Conservation (phyloP, 1,140 invertebrate genomes). For the Heliconius eleuchia region DNA sequence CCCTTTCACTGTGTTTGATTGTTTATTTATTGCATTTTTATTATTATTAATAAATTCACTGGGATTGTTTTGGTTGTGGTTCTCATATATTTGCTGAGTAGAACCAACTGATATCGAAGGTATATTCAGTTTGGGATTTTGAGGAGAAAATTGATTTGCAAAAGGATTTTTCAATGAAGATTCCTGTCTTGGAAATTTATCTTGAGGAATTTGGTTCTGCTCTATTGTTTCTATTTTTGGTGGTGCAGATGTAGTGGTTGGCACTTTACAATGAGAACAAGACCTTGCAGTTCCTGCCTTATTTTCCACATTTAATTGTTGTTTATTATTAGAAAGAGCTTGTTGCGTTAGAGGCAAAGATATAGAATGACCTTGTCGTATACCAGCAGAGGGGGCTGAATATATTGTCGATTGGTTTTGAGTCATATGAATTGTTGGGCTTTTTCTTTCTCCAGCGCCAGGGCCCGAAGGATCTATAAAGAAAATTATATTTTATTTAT, state of each 20-base stretch:
- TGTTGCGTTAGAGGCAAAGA: slow-evolving; percentile 49
- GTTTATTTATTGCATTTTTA: not conserved
- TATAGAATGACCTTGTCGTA: slow-evolving; percentile 55
- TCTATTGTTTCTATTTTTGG: slow-evolving; percentile 27
- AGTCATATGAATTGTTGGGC: not conserved
- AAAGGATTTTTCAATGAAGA: not conserved
- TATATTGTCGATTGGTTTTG: not conserved
- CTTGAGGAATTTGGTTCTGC: not conserved
- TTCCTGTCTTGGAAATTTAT: not conserved
- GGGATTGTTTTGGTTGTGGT: not conserved
- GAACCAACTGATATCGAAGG: not conserved
- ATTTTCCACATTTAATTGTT: slow-evolving; percentile 13
- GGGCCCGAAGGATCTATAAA: slow-evolving; percentile 57
- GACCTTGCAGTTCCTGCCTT: slow-evolving; percentile 47
- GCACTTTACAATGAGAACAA: slow-evolving; percentile 75
- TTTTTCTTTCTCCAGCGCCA: not conserved
- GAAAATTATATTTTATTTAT: not conserved
- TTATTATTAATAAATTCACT: not conserved
- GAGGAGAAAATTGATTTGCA: not conserved
- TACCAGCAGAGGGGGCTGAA: not conserved
- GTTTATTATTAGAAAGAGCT: slow-evolving; percentile 14
- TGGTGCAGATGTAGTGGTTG: slow-evolving; percentile 60
- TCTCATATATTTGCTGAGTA: not conserved
- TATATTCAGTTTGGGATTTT: not conserved
- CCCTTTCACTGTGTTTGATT: not conserved